Conservation (phyloP, 30 jellyfish, hydroid and myxozoan genomes). For the Aurelia coerulea region DNA sequence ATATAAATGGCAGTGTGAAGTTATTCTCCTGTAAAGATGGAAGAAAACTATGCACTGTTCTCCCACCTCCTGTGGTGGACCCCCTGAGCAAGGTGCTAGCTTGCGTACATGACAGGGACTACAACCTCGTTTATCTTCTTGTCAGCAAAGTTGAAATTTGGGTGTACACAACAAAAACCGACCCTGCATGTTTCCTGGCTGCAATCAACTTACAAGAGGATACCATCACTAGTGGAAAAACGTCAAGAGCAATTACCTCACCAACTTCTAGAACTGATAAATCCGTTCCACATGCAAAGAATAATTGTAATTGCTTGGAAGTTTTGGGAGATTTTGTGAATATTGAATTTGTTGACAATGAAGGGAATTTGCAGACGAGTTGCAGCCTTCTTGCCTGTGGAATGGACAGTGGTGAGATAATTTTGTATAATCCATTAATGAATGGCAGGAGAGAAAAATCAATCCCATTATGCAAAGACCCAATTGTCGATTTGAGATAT, state of each 20-base stretch:
- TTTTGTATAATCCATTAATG: conserved; percentile 61
- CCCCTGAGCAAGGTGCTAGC: conserved; percentile 42
- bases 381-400: conserved; percentile 80
- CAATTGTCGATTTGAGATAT: conserved; percentile 32
- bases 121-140: conserved; percentile 64
- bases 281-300: not conserved
- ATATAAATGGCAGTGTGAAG: conserved; percentile 59
- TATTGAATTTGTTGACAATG: conserved; percentile 38
- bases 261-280: not conserved
- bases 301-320: conserved; percentile 68
- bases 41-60: conserved; percentile 62
- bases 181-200: conserved; percentile 88
- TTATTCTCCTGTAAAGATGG: conserved; percentile 51
- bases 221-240: not conserved
- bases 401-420: conserved; percentile 77
- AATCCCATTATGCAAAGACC: conserved; percentile 48
- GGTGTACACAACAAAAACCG: conserved; percentile 86
- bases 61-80: conserved; percentile 84
- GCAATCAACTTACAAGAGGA: conserved; percentile 23
- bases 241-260: conserved; percentile 5
- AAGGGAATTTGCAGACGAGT: conserved; percentile 29
- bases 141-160: conserved; percentile 53
- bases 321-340: conserved; percentile 44
- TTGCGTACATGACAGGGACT: conserved; percentile 71
- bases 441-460: conserved; percentile 44